Base-by-base conservation (phyloP, 2,888 invertebrate genomes). In the Diadegma fenestrale region DNA sequence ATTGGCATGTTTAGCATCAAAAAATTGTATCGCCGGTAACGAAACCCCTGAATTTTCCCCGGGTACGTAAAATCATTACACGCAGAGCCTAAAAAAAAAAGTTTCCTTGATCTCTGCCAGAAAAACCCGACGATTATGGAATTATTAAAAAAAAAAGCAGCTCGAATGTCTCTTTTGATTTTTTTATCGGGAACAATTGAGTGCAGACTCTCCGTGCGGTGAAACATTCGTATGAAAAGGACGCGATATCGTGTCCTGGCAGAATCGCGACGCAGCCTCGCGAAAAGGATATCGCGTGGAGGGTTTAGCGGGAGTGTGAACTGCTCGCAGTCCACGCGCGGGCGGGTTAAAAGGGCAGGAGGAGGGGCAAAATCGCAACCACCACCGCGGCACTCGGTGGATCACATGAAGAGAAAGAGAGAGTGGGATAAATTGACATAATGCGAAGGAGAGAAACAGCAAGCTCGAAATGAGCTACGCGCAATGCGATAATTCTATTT, bases 401-500 rank as follows among this genome's bases (percentile, higher is more conserved):
- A 48, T 63, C 79, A 33, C 54, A 30, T 41, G 58, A 58, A 63
- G 61, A 33, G 72, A 26, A 14, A 37, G 78, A 63, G 79, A 72
- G 61, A 68, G n/a, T n/a, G n/a, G n/a, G 72, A 75, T 63, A 72
- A 63, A 48, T 86, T 85, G 48, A 71, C 81, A 85, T 87, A 86
- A 86, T 84, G 79, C 85, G 30, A 58, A 54, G 63, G 64, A 54
- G 80, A 48, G 79, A 79, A 68, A 41, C 68, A 82, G 58, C 17
- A 66, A 54, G 54, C 73, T 75, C 82, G 82, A 87, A 89, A 88
- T 86, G 89, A 88, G 86, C 89, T 87, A 88, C 88, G 88, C 87
- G 90, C 91, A 92, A 90, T 90, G 91, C 90, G 92, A 93, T 94
- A 93, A 93, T 93, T 93, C 93, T 92, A 93, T 93, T 93, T 92